Conservation (phyloP, 2,113 vertebrate genomes). For the Saimiri boliviensis region DNA sequence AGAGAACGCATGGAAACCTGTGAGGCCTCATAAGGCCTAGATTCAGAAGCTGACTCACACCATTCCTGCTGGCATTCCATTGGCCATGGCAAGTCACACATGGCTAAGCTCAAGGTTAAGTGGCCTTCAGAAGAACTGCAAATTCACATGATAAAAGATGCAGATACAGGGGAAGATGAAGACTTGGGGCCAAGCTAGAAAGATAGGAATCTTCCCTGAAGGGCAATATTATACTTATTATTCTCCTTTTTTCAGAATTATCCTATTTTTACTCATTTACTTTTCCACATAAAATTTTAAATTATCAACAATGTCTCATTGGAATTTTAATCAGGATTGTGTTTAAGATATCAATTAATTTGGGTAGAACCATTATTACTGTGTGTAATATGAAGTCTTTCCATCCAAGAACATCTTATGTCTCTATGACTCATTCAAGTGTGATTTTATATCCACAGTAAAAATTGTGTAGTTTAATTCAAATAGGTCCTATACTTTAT, state of each 20-base stretch:
- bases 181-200: neutral
- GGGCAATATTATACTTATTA: neutral
- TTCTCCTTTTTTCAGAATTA: neutral
- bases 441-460: neutral
- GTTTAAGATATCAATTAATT: neutral
- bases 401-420: neutral
- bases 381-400: constrained; percentile 21
- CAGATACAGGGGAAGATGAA: neutral
- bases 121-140: neutral
- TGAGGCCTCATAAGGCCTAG: neutral
- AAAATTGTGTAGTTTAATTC: neutral
- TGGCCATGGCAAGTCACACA: neutral
- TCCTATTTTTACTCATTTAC: neutral
- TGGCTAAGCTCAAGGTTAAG: neutral
- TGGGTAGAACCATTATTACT: constrained; percentile 17
- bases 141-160: neutral
- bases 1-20: neutral
- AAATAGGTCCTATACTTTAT: neutral
- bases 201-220: neutral
- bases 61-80: neutral
- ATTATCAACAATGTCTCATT: neutral
- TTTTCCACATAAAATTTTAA: neutral
- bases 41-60: neutral
- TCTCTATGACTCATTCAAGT: neutral
- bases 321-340: neutral